Base-by-base conservation (phyloP, 2,113 vertebrate species). In the Callopanchax toddi region DNA sequence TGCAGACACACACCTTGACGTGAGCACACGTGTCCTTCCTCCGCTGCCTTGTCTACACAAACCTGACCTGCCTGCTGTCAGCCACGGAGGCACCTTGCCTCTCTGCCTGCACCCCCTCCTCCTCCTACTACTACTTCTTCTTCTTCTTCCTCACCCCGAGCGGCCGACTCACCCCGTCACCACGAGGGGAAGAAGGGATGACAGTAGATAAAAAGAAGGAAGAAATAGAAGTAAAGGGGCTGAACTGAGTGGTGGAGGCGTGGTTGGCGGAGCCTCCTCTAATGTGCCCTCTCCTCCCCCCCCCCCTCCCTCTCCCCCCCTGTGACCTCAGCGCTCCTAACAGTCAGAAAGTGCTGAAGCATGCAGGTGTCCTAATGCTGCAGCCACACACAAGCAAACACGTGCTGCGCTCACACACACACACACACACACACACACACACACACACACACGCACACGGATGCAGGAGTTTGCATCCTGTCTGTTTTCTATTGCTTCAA, bases 291-390 rank as follows among this genome's bases (percentile, higher is more conserved):
- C 77, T 56, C 77, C 58, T 42, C 79, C 60, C 84, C 63, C 74
- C 74, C 48, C 71, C 76, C 72, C 60, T 81, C 64, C 74, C 74
- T 46, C 67, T 74, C 74, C 69, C 76, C 53, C 74, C 74, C 71
- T 76, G 76, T 84, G 89, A 90, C 87, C 89, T 89, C 86, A 65
- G 79, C 81, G 77, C 69, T 80, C 67, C 75, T 78, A 82, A 86
- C 72, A 80, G 79, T 48, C 65, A 84, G 74, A 89, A 89, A 88
- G 66, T 88, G 87, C 89, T 90, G 86, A 89, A 87, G 85, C 85
- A 84, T 63, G 87, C 87, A 89, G 85, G 89, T 87, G 89, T 84
- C 76, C 65, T 72, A 59, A 59, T 39, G 57, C 79, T 69, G 78
- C 71, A 79, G 67, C 53, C 71, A 71, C 76, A 83, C 76, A 72